These are phyloP conservation scores for Meda fulgida DNA, from an alignment of 2,797 vertebrate genomes.

Conservation along the genomic window DNA sequence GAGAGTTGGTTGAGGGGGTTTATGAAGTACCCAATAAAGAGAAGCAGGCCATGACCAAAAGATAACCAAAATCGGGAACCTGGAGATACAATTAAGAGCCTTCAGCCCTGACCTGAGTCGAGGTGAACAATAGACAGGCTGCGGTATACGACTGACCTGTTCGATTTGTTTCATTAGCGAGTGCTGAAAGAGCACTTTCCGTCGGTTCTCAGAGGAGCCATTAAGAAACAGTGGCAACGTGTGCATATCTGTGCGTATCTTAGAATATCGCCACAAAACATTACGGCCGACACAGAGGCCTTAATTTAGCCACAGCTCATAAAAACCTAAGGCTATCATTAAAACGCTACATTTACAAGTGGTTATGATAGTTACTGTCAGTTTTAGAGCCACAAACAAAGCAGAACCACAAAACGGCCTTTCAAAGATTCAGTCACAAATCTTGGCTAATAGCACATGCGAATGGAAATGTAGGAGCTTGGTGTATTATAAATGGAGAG, in stretches of 20 bases:
- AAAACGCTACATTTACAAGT: slow-evolving; percentile 48
- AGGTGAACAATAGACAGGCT: slow-evolving; percentile 43
- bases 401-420: neutral
- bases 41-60: slow-evolving; percentile 78
- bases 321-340: slow-evolving; percentile 33
- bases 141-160: slow-evolving; percentile 65
- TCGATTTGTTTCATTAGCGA: slow-evolving; percentile 84
- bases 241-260: slow-evolving; percentile 43
- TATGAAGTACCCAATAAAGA: slow-evolving; percentile 80
- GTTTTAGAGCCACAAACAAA: slow-evolving; percentile 17
- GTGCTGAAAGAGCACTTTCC: slow-evolving; percentile 83
- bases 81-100: slow-evolving; percentile 77
- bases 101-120: slow-evolving; percentile 69
- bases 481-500: slow-evolving; percentile 52
- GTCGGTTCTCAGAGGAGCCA: slow-evolving; percentile 77
- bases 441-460: slow-evolving; percentile 44
- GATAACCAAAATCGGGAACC: slow-evolving; percentile 78
- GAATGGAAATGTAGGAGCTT: slow-evolving; percentile 34
- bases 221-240: slow-evolving; percentile 63
- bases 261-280: slow-evolving; percentile 35
- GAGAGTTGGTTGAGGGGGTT: slow-evolving; percentile 66
- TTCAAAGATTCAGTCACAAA: slow-evolving; percentile 38
- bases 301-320: slow-evolving; percentile 36
- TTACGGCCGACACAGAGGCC: slow-evolving; percentile 4
- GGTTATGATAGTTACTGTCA: slow-evolving; percentile 23